These are phyloP conservation scores for Drosophila prosaltans DNA, from an alignment of 1,140 invertebrate genomes.

Conservation along the genomic window DNA sequence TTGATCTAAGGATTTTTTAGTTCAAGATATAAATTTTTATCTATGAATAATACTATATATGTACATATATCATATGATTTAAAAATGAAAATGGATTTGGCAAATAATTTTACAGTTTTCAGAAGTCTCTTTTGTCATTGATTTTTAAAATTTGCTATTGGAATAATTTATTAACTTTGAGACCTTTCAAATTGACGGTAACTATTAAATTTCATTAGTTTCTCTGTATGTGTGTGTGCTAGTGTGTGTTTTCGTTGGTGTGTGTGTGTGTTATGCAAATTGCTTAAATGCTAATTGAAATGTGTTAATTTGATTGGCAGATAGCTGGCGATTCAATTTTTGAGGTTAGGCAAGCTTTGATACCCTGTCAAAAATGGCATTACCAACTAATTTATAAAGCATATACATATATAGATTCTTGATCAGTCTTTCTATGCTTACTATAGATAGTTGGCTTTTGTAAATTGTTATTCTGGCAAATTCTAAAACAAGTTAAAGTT, in stretches of 20 bases:
- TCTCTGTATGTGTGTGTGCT: slow-evolving; percentile 6
- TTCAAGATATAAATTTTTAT: no score
- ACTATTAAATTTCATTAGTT: slow-evolving; percentile 17
- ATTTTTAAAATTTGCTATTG: not conserved
- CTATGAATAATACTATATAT: no score
- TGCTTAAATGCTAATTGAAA: slow-evolving; percentile 70
- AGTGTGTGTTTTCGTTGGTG: not conserved
- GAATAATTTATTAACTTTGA: not conserved
- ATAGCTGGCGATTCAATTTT: slow-evolving; percentile 43
- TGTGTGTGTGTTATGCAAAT: slow-evolving; percentile 43
- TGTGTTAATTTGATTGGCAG: slow-evolving; percentile 80
- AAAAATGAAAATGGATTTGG: no score
- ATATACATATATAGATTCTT: not conserved
- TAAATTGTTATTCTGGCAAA: not conserved
- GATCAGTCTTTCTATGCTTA: no score
- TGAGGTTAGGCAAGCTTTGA: not conserved
- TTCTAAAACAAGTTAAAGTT: no score
- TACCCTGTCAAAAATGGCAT: not conserved
- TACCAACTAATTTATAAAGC: not conserved
- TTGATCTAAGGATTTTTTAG: no score
- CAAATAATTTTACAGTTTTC: no score
- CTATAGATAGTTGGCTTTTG: no score
- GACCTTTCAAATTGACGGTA: not conserved
- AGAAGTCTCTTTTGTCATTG: not conserved
- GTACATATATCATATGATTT: no score